Base-by-base conservation (phyloP, 2,888 invertebrate genomes). In the Chaetoderma sp. region DNA sequence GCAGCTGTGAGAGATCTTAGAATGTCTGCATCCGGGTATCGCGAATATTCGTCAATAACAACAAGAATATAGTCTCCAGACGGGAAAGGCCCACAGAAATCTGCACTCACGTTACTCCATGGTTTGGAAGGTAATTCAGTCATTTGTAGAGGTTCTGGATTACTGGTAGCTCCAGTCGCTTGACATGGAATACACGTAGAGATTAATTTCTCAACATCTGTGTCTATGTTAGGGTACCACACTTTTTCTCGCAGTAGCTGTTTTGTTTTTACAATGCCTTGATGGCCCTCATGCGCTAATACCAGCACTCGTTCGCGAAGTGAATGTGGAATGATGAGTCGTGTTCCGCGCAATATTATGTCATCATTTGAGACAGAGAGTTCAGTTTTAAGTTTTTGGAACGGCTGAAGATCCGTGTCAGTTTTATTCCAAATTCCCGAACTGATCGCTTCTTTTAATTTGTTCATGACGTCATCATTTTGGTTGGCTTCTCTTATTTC, bases 251-350 rank as follows among this genome's bases (percentile, higher is more conserved):
- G 16, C 5, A 68, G 33, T 4, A 62, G 25, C 32, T 56, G 65
- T 32, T 69, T 68, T 44, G 67, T 67, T 45, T 57, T 62, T 2
- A 66, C 63, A 5, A 66, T 30, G 1, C 68, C 68, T 45, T 62
- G 65, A 30, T 68, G 68, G n/a, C 32, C 36, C 28, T 62, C 58
- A 59, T 68, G 62, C 27, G 59, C 62, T 10, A 68, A 25, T 30
- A 30, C 23, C 32, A 68, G 18, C 13, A 59, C 52, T 23, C 55
- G 50, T 30, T 28, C 10, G 13, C 56, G 49, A 16, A 62, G 36
- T 33, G 32, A n/a, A 18, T 27, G 21, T 3, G 65, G 65, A n/a
- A 66, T 62, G n/a, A 62, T 33, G 4, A 68, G 4, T 52, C 54
- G 50, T 25, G 18, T 42, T 6, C 33, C 55, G 32, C 47, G 28